phyloP scores from a whole-genome alignment of 2,888 invertebrate genomes.

The Blastobasis lacticolella region DNA sequence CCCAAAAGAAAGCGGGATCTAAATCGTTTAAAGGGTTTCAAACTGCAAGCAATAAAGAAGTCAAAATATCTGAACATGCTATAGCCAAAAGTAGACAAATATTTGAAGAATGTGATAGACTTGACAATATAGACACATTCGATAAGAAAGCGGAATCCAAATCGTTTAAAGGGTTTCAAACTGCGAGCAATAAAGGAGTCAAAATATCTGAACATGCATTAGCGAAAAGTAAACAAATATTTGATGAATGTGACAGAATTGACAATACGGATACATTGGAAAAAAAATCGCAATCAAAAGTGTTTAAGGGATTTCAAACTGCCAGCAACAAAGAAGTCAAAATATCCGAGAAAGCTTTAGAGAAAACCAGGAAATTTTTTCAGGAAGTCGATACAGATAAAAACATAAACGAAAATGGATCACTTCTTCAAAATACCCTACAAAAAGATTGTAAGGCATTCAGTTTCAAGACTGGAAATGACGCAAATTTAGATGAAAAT shows the following conservation, averaged over 20 bases:
- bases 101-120: slow-evolving; percentile 25
- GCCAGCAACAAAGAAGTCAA: slow-evolving; percentile 36
- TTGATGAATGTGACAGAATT: not conserved
- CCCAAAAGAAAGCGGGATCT: not conserved
- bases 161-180: slow-evolving; percentile 21
- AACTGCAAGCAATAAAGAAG: slow-evolving; percentile 38
- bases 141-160: not conserved
- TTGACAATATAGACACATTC: not conserved
- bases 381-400: slow-evolving; percentile 16
- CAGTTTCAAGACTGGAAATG: no score
- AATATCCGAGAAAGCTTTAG: slow-evolving; percentile 24
- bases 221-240: slow-evolving; percentile 28
- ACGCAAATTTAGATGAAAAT: no score
- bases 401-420: no score
- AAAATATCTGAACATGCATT: slow-evolving; percentile 31
- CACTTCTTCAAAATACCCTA: no score
- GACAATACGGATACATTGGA: not conserved
- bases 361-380: slow-evolving; percentile 23
- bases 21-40: slow-evolving; percentile 26
- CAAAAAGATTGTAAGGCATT: no score
- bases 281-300: not conserved
- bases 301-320: slow-evolving; percentile 29
- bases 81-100: slow-evolving; percentile 37
- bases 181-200: slow-evolving; percentile 25
- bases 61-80: slow-evolving; percentile 36